Evolutionary conservation across 1,140 invertebrate genomes (phyloP), one percentile per base, ranked within the genome.

Genomic region (Bombus affinis): DNA sequence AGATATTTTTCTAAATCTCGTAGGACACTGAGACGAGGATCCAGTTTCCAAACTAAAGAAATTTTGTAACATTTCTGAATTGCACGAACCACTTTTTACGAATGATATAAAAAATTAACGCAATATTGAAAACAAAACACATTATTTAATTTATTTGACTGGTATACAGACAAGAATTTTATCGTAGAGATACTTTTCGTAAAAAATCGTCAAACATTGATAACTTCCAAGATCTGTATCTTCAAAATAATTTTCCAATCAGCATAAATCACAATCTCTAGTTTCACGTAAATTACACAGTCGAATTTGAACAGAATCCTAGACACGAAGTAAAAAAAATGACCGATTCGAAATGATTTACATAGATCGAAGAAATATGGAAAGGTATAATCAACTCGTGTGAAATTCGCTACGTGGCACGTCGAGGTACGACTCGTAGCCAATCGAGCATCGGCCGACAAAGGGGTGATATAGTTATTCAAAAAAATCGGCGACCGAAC

Each of bases 401-500:
- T 15, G 22, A 35, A 71, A 66, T 79, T 79, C 62, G 18, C n/a
- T 5, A 66, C n/a, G 77, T 65, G 28, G 18, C 18, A 47, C 3
- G 12, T 62, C 12, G 22, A 66, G 10, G 32, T 2, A 13, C 8
- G 22, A n/a, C 28, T 32, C 35, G 28, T 6, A 32, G 59, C 18
- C 37, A 8, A 53, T 35, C 39, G n/a, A 62, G 37, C 2, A n/a
- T 39, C 37, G 12, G 12, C n/a, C n/a, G n/a, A 32, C n/a, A 66
- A 78, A 66, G 39, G 37, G 35, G 10, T 8, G 18, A 25, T 66
- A 47, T 65, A 66, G 44, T 68, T 35, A 68, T 70, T 53, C 22
- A 70, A 70, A 47, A 47, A 80, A 70, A 80, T 81, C 28, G 32
- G 13, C 28, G 35, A n/a, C 57, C 44, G 47, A 57, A 70, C 15